A percentile compares a stretch with the other conserved stretches of the same genome.
Evolutionary conservation across 2,113 vertebrate genomes (phyloP).

Genomic region (Labeo catla): DNA sequence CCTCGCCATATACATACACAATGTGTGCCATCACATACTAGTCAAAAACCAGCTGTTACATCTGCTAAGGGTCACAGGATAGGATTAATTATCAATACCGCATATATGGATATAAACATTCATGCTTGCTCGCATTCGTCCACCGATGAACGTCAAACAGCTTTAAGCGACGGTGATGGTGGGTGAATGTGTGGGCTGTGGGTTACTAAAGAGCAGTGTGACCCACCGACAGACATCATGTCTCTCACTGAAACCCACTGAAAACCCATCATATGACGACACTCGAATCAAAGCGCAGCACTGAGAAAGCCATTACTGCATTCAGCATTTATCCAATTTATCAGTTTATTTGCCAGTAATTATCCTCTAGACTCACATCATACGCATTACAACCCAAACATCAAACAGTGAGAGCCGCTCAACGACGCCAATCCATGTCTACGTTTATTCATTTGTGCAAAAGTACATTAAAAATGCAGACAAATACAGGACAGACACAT

Average conservation of each 20-base stretch:
- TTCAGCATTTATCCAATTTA: neutral
- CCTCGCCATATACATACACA: constrained; percentile 4
- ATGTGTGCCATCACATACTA: neutral
- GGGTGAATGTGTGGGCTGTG: neutral
- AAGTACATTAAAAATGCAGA: neutral
- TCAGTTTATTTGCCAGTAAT: neutral
- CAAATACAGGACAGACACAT: neutral
- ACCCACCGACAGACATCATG: neutral
- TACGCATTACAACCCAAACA: neutral
- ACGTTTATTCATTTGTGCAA: neutral
- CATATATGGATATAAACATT: neutral
- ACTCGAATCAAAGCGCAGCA: neutral
- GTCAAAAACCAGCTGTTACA: neutral
- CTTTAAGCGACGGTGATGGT: neutral
- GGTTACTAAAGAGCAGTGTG: neutral
- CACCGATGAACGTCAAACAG: neutral
- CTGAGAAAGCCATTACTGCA: neutral
- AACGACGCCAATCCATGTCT: neutral
- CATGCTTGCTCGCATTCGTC: too few species aligned
- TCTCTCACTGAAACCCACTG: neutral
- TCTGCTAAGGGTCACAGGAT: neutral
- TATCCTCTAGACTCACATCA: neutral
- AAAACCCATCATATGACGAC: neutral
- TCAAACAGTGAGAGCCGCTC: neutral
- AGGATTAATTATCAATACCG: neutral